These are phyloP conservation scores for Hylaea fasciaria DNA, from an alignment of 2,888 invertebrate genomes.

Conservation along the genomic window DNA sequence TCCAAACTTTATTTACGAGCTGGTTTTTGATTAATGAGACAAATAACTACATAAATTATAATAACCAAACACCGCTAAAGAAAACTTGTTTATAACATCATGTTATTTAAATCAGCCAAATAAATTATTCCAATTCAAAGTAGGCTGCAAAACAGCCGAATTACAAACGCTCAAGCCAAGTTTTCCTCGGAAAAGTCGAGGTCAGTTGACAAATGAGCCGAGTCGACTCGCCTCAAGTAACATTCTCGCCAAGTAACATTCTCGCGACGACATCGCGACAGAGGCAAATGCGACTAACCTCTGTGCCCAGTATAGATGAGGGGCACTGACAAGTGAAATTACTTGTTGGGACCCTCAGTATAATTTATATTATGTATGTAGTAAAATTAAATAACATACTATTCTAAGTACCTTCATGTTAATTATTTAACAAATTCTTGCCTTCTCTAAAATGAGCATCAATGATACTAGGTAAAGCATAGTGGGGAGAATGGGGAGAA, in stretches of 20 bases:
- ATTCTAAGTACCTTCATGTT: too few species aligned
- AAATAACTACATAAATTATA: neutral
- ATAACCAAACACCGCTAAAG: slow-evolving; percentile 7
- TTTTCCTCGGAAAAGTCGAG: slow-evolving; percentile 39
- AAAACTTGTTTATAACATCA: slow-evolving; percentile 24
- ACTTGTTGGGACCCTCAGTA: neutral
- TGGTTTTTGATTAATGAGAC: slow-evolving; percentile 13
- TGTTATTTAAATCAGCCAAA: slow-evolving; percentile 24
- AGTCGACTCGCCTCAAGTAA: slow-evolving; percentile 46
- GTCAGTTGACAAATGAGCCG: slow-evolving; percentile 45
- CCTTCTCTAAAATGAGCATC: too few species aligned
- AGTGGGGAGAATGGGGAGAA: too few species aligned
- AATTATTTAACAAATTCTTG: too few species aligned
- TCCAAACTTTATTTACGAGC: slow-evolving; percentile 1
- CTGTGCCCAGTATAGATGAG: slow-evolving; percentile 20
- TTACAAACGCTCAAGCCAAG: slow-evolving; percentile 20
- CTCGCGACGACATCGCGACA: slow-evolving; percentile 20
- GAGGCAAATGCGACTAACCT: slow-evolving; percentile 33
- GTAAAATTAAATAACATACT: too few species aligned
- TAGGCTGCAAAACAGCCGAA: slow-evolving; percentile 24
- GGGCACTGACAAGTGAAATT: slow-evolving; percentile 7
- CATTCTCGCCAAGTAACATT: slow-evolving; percentile 40
- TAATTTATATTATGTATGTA: too few species aligned
- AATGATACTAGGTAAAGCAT: too few species aligned
- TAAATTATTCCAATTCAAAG: slow-evolving; percentile 27